These are phyloP conservation scores for Portunus trituberculatus DNA, from an alignment of 1,140 invertebrate species.

Conservation along the genomic window DNA sequence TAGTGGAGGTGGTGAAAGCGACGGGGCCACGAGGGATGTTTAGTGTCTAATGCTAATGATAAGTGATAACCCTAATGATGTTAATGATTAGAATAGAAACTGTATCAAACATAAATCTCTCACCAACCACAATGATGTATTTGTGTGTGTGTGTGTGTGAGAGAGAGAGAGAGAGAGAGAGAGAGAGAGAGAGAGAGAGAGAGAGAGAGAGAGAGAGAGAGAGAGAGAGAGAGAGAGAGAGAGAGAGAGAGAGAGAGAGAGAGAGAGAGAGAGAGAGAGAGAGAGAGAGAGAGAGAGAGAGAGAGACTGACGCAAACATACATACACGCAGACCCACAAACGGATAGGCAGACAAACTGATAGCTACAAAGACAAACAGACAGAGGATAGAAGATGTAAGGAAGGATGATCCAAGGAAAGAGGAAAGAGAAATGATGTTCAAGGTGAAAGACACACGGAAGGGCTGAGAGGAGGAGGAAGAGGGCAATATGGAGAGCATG, in stretches of 20 bases:
- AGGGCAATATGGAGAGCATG: too few relatives aligned
- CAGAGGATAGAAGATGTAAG: background rate
- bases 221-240: background rate
- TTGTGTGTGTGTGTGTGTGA: too few relatives aligned
- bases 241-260: slow-evolving; percentile 39
- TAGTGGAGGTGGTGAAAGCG: background rate
- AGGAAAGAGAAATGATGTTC: background rate
- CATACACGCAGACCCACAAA: too few relatives aligned
- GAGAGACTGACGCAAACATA: background rate
- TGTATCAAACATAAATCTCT: too few relatives aligned
- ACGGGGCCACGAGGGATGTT: background rate
- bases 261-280: slow-evolving; percentile 17
- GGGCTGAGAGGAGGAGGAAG: background rate
- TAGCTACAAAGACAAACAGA: background rate
- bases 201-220: too few relatives aligned
- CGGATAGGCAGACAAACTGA: background rate
- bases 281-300: slow-evolving; percentile 40
- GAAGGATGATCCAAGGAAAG: background rate
- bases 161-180: too few relatives aligned
- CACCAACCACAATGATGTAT: too few relatives aligned
- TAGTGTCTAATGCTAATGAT: background rate
- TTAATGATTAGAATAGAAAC: background rate
- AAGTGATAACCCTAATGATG: background rate
- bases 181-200: too few relatives aligned
- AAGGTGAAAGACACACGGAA: background rate